Percentiles rank a stretch among this genome's conserved stretches.
Conservation (phyloP, 2,113 vertebrate species). For the Geothlypis trichas region DNA sequence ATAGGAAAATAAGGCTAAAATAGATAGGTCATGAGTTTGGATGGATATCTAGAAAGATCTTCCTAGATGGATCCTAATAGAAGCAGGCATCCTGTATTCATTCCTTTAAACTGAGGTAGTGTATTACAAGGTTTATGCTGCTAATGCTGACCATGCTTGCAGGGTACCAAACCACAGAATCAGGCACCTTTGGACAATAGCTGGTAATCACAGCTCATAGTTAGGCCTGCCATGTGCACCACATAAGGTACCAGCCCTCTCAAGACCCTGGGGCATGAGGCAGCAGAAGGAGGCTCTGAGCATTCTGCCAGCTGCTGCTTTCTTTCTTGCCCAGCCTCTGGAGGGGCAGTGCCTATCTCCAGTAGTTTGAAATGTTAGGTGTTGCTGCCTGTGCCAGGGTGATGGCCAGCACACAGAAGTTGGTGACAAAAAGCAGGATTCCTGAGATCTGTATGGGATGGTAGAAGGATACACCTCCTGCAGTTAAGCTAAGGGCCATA, state of each 20-base stretch:
- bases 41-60: not conserved
- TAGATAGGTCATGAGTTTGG: not conserved
- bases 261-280: not conserved
- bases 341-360: not conserved
- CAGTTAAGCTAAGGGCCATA: not conserved
- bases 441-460: not conserved
- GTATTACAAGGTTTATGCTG: not conserved
- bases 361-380: not conserved
- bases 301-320: not conserved
- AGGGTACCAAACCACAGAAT: not conserved
- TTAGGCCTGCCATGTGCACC: not conserved
- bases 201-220: not conserved
- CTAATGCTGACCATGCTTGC: not conserved
- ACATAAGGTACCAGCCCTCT: not conserved
- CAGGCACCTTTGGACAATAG: not conserved
- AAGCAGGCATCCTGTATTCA: not conserved
- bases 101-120: not conserved
- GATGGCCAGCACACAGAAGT: not conserved
- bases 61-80: not conserved
- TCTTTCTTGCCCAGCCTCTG: not conserved
- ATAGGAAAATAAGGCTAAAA: not conserved
- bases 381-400: not conserved
- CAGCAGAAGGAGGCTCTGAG: not conserved
- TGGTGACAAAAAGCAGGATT: not conserved
- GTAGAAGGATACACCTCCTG: not conserved